phyloP scores from a whole-genome alignment of 1,140 invertebrate genomes.

The Musca domestica region DNA sequence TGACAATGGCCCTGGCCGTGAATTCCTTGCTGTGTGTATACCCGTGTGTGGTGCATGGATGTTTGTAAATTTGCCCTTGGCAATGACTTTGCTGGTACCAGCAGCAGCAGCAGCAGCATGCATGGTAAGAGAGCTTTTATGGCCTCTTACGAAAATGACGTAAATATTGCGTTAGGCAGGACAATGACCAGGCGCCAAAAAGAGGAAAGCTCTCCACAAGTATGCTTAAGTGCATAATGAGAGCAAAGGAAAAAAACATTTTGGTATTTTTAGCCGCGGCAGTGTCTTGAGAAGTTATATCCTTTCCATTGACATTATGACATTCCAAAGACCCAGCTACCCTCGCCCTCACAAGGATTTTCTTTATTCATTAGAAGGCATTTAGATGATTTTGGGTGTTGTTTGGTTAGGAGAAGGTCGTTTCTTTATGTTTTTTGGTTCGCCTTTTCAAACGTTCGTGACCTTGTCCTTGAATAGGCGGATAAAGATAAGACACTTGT shows the following conservation, averaged over 20 bases:
- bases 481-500: too few relatives aligned
- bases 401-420: too few relatives aligned
- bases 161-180: slow-evolving; percentile 1
- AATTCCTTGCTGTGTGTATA: background rate
- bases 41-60: background rate
- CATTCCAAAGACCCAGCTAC: background rate
- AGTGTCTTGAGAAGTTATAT: background rate
- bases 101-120: background rate
- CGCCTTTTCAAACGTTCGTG: too few relatives aligned
- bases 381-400: too few relatives aligned
- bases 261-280: background rate
- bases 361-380: too few relatives aligned
- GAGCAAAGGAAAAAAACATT: background rate
- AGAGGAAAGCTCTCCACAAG: background rate
- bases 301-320: slow-evolving; percentile 3
- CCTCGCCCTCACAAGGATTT: too few relatives aligned
- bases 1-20: slow-evolving; percentile 13
- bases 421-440: too few relatives aligned
- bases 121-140: background rate
- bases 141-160: background rate
- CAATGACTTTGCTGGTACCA: background rate
- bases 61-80: slow-evolving; percentile 13
- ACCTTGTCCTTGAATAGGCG: too few relatives aligned
- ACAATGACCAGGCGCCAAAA: background rate
- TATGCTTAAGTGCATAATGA: background rate